Evolutionary conservation across 2,888 invertebrate genomes (phyloP), one percentile per base, ranked within the genome.

Genomic region (Hypolimnas misippus): DNA sequence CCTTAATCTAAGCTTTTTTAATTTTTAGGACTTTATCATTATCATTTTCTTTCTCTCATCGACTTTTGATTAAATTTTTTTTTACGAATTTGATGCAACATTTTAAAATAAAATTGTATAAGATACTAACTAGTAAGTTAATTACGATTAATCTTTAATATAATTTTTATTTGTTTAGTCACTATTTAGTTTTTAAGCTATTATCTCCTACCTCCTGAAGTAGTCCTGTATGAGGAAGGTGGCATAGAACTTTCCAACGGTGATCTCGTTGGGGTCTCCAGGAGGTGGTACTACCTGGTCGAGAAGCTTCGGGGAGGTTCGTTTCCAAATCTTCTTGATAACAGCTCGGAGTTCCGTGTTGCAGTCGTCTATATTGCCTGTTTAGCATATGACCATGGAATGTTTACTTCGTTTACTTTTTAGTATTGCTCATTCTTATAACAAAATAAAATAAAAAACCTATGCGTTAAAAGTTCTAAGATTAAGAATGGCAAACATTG

Each of bases 271-370:
- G 79, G 99, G 99, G 69, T 98, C 98, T 76, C 99, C 99, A 0
- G 99, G 99, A 0, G 99, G 99, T 8, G 99, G 99, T 0, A 99
- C 99, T n/a, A 99, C 99, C 93, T 99, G 99, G 84, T 99, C 99
- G 70, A 99, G 88, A 46, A 99, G 93, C 84, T 98, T 98, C 0
- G 97, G 96, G 79, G 96, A 98, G 0, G 99, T 99, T 52, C 99
- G 93, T 81, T 99, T 99, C 99, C 99, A 99, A 66, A 99, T 98
- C 83, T 98, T 98, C 81, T 98, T 98, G 70, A 99, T 99, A 2
- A 99, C 98, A 0, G 97, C 96, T 66, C 99, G 93, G 8, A 99
- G 93, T 79, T 99, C 98, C 38, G 97, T 94, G 82, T 99, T 99
- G 8, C 97, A 97, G 73, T 98, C 97, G 82, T 99, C 99, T 69